Evolutionary conservation across 2,113 vertebrate genomes (phyloP), one percentile per base, ranked within the genome.

Genomic region (Vidua macroura): DNA sequence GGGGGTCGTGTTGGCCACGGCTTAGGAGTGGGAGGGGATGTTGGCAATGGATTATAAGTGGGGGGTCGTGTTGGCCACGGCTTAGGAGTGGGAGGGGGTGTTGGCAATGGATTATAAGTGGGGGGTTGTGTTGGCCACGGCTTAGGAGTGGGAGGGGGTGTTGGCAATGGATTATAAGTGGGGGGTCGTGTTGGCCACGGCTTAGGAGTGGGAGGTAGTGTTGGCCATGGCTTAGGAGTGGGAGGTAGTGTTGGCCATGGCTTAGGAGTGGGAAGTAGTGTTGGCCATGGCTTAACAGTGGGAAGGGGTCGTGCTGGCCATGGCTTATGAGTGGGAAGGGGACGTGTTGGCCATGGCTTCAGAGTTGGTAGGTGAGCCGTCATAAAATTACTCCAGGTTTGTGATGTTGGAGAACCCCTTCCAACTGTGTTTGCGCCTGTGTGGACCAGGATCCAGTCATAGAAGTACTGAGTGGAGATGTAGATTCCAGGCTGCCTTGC

Each of bases 221-320:
- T 9, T 11, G 49, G 20, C 60, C 24, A 35, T 12, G 58, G 46
- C 2, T 19, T 21, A 5, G 13, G 18, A 19, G 56, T 19, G 7
- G 44, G 46, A 1, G 10, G 22, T 19, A 7, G 16, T 48, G 13
- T 44, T 1, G 25, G 33, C 46, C 9, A 76, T 43, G 51, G 55
- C 2, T 14, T 53, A 5, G 5, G 13, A 31, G 73, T 15, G 7
- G 43, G 20, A 12, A 6, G 13, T 4, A 0, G 3, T 30, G 20
- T 9, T 11, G 49, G 20, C 60, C 24, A 35, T 15, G 58, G 46
- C 2, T 19, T 21, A 5, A 10, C 14, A 19, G 56, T 19, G 7
- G 44, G 20, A 7, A 2, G 7, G 6, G 2, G 13, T 30, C 0
- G 4, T 35, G 19, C 41, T 1, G 35, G n/a, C 43, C 7, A 76